A percentile compares a stretch with the other conserved stretches of the same genome.
These are phyloP conservation scores for Nephrotoma guestfalica DNA, from an alignment of 2,888 invertebrate genomes.

Conservation along the genomic window DNA sequence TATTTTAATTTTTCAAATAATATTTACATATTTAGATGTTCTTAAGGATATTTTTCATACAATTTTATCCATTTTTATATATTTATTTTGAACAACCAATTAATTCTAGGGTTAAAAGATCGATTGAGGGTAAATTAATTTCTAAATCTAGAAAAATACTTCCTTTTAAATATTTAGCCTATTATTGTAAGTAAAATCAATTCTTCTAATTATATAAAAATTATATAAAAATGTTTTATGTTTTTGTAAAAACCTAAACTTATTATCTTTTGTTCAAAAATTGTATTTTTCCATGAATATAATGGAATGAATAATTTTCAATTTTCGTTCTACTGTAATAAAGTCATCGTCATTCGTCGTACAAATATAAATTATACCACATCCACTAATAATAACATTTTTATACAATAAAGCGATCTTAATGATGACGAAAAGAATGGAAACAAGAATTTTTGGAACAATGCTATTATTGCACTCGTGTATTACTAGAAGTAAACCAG, in stretches of 20 bases:
- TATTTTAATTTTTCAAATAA: too few species aligned
- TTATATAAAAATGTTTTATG: too few species aligned
- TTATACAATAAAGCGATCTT: neutral
- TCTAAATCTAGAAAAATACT: neutral
- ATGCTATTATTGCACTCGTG: neutral
- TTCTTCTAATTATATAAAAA: neutral
- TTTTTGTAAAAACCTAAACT: neutral
- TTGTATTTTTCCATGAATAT: neutral
- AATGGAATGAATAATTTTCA: neutral
- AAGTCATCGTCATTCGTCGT: neutral
- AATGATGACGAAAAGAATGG: neutral
- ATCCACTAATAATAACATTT: neutral
- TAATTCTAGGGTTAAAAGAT: neutral
- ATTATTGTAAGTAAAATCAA: neutral
- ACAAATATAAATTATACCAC: neutral
- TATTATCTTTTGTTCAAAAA: neutral
- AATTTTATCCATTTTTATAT: too few species aligned
- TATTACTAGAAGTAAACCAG: neutral
- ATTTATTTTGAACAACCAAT: neutral
- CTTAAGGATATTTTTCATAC: too few species aligned
- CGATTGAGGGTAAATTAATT: neutral
- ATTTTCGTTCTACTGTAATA: neutral
- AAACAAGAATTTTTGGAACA: neutral
- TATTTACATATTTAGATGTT: too few species aligned
- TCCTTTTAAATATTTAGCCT: neutral